phyloP scores from a whole-genome alignment of 2,888 invertebrate species.

The Petrolisthes manimaculis region DNA sequence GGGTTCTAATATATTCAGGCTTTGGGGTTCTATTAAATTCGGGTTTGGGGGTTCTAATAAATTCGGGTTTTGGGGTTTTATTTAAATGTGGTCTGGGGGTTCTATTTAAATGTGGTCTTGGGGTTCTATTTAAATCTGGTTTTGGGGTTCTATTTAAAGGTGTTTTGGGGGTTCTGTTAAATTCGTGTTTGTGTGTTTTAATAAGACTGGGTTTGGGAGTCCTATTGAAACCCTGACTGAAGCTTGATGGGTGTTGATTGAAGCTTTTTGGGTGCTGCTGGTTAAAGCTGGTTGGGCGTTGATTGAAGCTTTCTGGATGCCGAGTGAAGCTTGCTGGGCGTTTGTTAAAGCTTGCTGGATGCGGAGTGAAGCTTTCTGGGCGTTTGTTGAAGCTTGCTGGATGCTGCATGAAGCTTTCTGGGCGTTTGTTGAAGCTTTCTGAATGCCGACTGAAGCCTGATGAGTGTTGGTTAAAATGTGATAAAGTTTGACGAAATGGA shows the following conservation, averaged over 20 bases:
- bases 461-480: background rate
- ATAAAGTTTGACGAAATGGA: background rate
- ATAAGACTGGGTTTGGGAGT: too few relatives aligned
- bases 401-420: background rate
- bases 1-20: too few relatives aligned
- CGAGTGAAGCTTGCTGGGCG: background rate
- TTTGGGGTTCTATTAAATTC: too few relatives aligned
- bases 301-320: background rate
- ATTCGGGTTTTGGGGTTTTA: too few relatives aligned
- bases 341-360: background rate
- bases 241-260: background rate
- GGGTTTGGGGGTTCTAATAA: too few relatives aligned
- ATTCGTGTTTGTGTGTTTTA: too few relatives aligned
- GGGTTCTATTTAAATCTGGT: too few relatives aligned
- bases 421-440: background rate
- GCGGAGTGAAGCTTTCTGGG: background rate
- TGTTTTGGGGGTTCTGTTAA: too few relatives aligned
- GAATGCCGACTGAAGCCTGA: background rate
- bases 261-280: background rate
- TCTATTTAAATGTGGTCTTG: too few relatives aligned
- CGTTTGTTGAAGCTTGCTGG: background rate
- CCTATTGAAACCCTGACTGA: too few relatives aligned
- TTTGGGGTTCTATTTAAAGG: too few relatives aligned
- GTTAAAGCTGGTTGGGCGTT: background rate
- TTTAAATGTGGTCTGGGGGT: too few relatives aligned